A percentile compares a stretch with the other conserved stretches of the same genome.
Evolutionary conservation across 2,888 invertebrate genomes (phyloP).

Genomic region (Ophion ventricosus): DNA sequence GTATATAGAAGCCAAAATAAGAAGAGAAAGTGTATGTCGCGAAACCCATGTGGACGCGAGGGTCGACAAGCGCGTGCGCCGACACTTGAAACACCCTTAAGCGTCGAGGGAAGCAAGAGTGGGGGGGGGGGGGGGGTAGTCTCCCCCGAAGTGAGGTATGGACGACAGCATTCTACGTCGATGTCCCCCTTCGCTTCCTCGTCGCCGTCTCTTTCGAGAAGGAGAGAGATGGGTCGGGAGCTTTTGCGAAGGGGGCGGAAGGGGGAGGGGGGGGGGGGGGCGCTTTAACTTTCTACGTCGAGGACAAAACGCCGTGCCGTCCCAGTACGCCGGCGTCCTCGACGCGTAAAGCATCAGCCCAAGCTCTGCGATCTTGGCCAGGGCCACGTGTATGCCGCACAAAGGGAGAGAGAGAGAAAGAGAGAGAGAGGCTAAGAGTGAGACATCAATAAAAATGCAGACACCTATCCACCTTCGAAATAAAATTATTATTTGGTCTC

Average conservation of each 20-base stretch:
- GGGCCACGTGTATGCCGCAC: constrained; percentile 42
- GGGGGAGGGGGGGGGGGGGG: constrained; percentile 50
- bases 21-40: neutral
- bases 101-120: neutral
- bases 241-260: constrained; percentile 5
- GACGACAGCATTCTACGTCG: neutral
- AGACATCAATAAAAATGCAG: neutral
- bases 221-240: constrained; percentile 26
- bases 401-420: neutral
- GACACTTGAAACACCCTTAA: neutral
- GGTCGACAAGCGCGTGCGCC: constrained; percentile 20
- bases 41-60: constrained; percentile 13
- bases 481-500: neutral
- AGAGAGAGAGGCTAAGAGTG: neutral
- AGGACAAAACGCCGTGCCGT: constrained; percentile 26
- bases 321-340: constrained; percentile 71
- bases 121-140: constrained; percentile 5
- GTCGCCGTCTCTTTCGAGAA: neutral
- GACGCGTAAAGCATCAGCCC: constrained; percentile 67
- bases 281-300: constrained; percentile 63
- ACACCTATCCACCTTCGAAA: neutral
- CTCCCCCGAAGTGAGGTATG: constrained; percentile 3
- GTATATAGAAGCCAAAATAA: neutral
- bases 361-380: constrained; percentile 1
- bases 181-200: neutral